phyloP scores from a whole-genome alignment of 2,888 invertebrate genomes.

The Pammene fasciana region DNA sequence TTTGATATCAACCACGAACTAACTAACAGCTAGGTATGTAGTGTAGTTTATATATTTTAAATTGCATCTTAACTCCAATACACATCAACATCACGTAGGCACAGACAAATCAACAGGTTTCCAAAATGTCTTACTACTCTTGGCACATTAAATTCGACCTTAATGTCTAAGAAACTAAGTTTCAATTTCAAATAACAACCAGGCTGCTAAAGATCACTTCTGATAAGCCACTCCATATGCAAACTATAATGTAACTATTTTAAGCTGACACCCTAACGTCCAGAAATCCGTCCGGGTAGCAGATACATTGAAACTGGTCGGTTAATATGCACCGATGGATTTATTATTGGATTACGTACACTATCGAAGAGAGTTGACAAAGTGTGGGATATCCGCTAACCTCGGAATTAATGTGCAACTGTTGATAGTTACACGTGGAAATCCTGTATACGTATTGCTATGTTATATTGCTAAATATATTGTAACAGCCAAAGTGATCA shows the following conservation, averaged over 20 bases:
- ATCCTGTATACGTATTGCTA: background rate
- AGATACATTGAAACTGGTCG: conserved; percentile 13
- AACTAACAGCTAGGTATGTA: too few relatives aligned
- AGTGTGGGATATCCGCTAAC: conserved; percentile 26
- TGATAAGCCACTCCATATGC: conserved; percentile 15
- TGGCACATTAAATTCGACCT: background rate
- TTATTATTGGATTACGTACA: conserved; percentile 26
- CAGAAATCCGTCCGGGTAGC: background rate
- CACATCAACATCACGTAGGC: conserved; percentile 19
- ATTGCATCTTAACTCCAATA: background rate
- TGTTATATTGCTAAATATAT: too few relatives aligned
- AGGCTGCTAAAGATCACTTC: background rate
- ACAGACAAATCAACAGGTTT: background rate
- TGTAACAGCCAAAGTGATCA: too few relatives aligned
- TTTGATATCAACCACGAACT: too few relatives aligned
- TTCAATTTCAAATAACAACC: background rate
- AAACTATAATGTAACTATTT: conserved; percentile 3
- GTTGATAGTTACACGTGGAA: background rate
- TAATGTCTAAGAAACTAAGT: background rate
- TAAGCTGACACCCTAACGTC: background rate
- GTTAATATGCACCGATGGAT: conserved; percentile 11
- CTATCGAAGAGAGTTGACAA: conserved; percentile 15
- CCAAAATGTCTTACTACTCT: background rate
- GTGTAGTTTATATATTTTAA: too few relatives aligned
- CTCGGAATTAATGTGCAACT: conserved; percentile 9